A percentile compares a stretch with the other conserved stretches of the same genome.
Conservation (phyloP, 2,888 invertebrate species). For the Pimpla rufipes region DNA sequence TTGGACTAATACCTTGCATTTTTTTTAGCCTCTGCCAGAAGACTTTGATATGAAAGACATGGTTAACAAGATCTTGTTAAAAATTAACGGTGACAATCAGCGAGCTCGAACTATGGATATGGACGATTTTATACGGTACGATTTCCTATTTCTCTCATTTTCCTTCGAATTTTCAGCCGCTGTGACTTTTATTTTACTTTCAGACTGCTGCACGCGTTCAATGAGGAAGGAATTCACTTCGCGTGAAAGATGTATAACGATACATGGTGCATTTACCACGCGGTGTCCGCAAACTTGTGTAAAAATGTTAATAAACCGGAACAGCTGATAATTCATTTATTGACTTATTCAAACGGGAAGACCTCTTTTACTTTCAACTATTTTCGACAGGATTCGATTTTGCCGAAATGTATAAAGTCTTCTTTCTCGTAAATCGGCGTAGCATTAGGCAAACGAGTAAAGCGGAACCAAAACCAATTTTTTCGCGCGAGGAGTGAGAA, state of each 20-base stretch:
- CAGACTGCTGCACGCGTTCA: constrained; percentile 94
- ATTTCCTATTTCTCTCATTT: constrained; percentile 33
- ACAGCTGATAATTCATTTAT: not conserved
- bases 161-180: constrained; percentile 24
- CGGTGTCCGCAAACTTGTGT: not conserved
- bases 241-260: constrained; percentile 84
- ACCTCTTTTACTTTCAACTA: no score
- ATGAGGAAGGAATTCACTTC: constrained; percentile 97
- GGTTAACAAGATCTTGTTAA: constrained; percentile 91
- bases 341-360: no score
- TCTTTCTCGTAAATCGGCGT: no score
- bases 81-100: constrained; percentile 90
- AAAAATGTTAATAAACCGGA: constrained; percentile 41
- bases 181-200: constrained; percentile 77
- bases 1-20: constrained; percentile 33
- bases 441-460: no score
- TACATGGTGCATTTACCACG: not conserved
- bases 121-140: constrained; percentile 95
- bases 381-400: no score
- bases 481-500: not conserved
- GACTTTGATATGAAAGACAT: constrained; percentile 94
- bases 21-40: constrained; percentile 90
- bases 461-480: no score
- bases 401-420: not conserved
- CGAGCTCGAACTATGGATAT: constrained; percentile 97